Conservation (phyloP, 2,113 vertebrate species). For the human (Homo sapiens) region GRCh38 chr13:71103001-71103500, state of each 20-base stretch:
- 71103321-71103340: background rate
- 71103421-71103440: background rate
- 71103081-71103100: background rate
- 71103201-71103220: background rate
- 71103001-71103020: too few relatives aligned
- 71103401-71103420: background rate
- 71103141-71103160: background rate
- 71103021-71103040: too few relatives aligned
- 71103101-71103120: background rate
- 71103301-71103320: background rate
- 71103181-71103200: background rate
- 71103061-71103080: background rate
- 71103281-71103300: background rate
- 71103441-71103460: background rate
- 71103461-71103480: background rate
- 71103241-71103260: background rate
- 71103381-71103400: too few relatives aligned
- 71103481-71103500: background rate
- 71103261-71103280: background rate
- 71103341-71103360: background rate
- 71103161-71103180: background rate
- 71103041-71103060: too few relatives aligned
- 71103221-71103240: background rate
- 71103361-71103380: background rate
- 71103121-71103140: background rate